Percentiles rank a stretch among this genome's conserved stretches.
phyloP scores from a whole-genome alignment of 2,888 invertebrate genomes.

The Drosophila meridionalis region DNA sequence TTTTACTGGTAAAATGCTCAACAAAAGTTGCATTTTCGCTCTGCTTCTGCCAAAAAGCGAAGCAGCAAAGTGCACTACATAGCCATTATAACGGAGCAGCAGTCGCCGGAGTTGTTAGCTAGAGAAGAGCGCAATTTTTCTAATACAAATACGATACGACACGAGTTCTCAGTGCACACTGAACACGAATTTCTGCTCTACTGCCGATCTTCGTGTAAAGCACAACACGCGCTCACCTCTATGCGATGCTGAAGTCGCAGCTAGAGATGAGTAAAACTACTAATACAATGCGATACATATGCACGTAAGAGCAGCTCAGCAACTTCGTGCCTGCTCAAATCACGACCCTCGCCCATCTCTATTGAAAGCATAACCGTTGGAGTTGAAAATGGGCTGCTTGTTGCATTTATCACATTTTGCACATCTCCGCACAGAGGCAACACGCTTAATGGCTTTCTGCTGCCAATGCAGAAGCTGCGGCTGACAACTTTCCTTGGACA shows the following conservation, averaged over 20 bases:
- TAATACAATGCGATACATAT: not conserved
- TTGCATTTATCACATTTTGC: constrained; percentile 71
- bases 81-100: constrained; percentile 45
- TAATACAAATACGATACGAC: not conserved
- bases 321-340: not conserved
- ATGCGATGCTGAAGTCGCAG: not conserved
- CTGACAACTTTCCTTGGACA: constrained; percentile 48
- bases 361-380: constrained; percentile 30
- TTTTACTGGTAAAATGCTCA: constrained; percentile 45
- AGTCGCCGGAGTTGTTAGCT: not conserved
- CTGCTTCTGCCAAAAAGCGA: constrained; percentile 25
- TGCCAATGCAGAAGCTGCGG: constrained; percentile 31
- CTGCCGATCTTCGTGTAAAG: not conserved
- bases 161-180: not conserved
- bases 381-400: constrained; percentile 58
- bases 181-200: not conserved
- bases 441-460: constrained; percentile 69
- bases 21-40: constrained; percentile 63
- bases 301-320: too few relatives aligned
- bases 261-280: not conserved
- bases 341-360: constrained; percentile 3
- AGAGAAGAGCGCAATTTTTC: not conserved
- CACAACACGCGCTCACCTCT: not conserved
- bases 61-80: constrained; percentile 46
- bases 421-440: constrained; percentile 41